Evolutionary conservation across 1,140 invertebrate species (phyloP), one percentile per base, ranked within the genome.

Genomic region (Aporrectodea caliginosa): DNA sequence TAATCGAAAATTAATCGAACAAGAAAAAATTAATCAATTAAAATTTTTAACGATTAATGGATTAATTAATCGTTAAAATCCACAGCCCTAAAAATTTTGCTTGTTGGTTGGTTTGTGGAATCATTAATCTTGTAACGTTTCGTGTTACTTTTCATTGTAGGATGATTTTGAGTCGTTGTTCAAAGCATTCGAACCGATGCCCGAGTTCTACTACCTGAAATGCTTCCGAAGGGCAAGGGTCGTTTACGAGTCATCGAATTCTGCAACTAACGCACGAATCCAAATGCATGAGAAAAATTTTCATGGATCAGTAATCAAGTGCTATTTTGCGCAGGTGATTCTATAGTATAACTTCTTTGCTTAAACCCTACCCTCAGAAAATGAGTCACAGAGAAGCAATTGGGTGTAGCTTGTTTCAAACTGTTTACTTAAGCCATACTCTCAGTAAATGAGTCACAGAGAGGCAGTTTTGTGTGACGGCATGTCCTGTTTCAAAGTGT

Each of bases 171-270:
- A 98, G 89, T 90, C 91, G 82, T 87, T 96, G 35, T 97, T 98
- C 85, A 91, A 91, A 83, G 90, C 91, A 70, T 96, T 93, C 87
- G 93, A 94, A 77, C 90, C 92, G 79, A 85, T 88, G 16, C 92
- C 92, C 31, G 93, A 93, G 32, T 96, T 98, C 90, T 94, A 96
- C 83, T 98, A 96, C 91, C 92, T 98, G 82, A 92, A 93, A 84
- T 97, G 95, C 85, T 98, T 98, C 88, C 92, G 92, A 83, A 92
- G 96, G 84, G 92, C 95, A 85, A 90, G 95, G 82, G 95, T 98
- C 2, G 96, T 97, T 86, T 97, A 94, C 87, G 91, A 91, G 83
- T 92, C 91, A 79, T 92, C 94, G 1, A 89, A 92, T 80, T 92
- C 93, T 34, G 95, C 96, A 31, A 93, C 93, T 14, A 92, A 91